Percentiles rank a stretch among this genome's conserved stretches.
Evolutionary conservation across 2,113 vertebrate species (phyloP).

Genomic region (Laticauda laticaudata): DNA sequence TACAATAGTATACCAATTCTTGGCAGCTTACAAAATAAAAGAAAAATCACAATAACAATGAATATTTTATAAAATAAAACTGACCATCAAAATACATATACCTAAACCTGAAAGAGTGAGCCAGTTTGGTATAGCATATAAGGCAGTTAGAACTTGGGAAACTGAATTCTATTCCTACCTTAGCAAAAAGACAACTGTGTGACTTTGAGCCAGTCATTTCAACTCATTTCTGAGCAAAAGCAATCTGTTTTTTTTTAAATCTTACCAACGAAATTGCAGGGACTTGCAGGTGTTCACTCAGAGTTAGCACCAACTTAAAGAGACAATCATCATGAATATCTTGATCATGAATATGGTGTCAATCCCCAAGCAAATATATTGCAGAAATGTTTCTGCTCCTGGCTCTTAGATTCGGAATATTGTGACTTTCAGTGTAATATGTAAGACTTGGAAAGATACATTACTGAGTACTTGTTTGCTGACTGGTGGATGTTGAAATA

Average conservation of each 20-base stretch:
- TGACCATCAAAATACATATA: not conserved
- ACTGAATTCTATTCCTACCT: too few species aligned
- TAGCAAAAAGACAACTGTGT: not conserved
- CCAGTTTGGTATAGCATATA: not conserved
- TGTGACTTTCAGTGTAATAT: not conserved
- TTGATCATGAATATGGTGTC: not conserved
- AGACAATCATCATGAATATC: not conserved
- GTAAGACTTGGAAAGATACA: not conserved
- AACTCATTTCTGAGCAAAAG: not conserved
- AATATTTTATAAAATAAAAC: not conserved
- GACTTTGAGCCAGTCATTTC: not conserved
- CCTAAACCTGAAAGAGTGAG: not conserved
- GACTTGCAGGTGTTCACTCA: not conserved
- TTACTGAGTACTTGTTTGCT: not conserved
- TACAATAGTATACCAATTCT: not conserved
- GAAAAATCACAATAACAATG: not conserved
- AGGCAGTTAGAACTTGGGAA: not conserved
- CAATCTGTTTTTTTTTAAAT: not conserved
- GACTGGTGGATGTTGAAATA: not conserved
- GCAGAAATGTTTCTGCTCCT: not conserved
- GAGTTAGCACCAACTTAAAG: not conserved
- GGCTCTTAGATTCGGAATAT: not conserved
- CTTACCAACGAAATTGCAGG: not conserved
- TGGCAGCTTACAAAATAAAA: not conserved
- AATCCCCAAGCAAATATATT: not conserved